Evolutionary conservation across 2,888 invertebrate genomes (phyloP), one percentile per base, ranked within the genome.

Genomic region (Pheosia tremula): DNA sequence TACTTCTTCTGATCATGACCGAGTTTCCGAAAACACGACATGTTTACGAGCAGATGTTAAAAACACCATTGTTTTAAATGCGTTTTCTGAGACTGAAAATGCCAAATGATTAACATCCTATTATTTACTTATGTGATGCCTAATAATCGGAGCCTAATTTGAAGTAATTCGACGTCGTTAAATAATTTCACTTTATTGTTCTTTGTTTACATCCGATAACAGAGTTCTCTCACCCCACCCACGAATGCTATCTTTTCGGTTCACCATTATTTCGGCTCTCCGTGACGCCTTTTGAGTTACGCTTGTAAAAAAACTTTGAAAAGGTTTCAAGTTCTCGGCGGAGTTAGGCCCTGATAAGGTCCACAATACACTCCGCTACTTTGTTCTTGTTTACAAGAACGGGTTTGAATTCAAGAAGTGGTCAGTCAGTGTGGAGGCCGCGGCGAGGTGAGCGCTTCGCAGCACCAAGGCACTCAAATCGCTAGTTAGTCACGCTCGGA

Each of bases 401-500:
- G 80, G 84, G 89, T 90, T 89, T 88, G 81, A 79, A 81, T 85
- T 84, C 86, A 89, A 90, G 90, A 87, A 86, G 86, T 89, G 87
- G 87, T 86, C 82, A 80, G 80, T 74, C 71, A 74, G 78, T 80
- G 75, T 83, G 85, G 90, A 90, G 90, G 90, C 90, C 90, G 82
- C 81, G 77, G 71, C 87, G 86, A 89, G 89, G 90, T 88, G 88
- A 88, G 81, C 89, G 85, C 85, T 86, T 83, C 85, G 56, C 71
- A 63, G 66, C 75, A 83, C 81, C 84, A 82, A 84, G 84, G 82
- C 82, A 80, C 80, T 81, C 24, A 24, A 24, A 24, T 24, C 75
- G 81, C 77, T 81, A 81, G 86, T 90, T 89, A 90, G 90, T 91
- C 90, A 91, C 88, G 89, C 85, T 87, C 79, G 87, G 87, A 85